These are phyloP conservation scores for Phyllostomus discolor DNA, from an alignment of 2,113 vertebrate genomes.

Conservation along the genomic window DNA sequence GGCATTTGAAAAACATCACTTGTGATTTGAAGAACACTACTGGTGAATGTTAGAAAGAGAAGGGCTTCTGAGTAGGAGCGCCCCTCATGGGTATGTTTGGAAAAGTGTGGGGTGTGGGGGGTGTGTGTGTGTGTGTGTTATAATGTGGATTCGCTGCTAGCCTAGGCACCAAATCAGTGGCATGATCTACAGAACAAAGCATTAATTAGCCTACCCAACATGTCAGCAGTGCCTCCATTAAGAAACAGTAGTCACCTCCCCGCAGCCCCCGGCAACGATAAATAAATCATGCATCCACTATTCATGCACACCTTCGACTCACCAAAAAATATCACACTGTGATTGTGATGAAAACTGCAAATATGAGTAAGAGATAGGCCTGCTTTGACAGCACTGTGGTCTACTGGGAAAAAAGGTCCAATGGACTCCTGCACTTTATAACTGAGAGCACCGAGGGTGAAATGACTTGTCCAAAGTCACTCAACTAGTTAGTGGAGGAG, in stretches of 20 bases:
- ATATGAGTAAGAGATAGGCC: not conserved
- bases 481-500: not conserved
- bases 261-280: no score
- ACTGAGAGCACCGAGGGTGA: not conserved
- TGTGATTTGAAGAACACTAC: not conserved
- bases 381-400: not conserved
- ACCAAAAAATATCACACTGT: not conserved
- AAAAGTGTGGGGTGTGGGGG: not conserved
- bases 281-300: not conserved
- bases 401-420: not conserved
- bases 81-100: not conserved
- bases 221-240: not conserved
- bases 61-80: not conserved
- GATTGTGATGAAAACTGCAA: not conserved
- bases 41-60: not conserved
- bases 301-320: not conserved
- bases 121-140: not conserved
- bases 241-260: not conserved
- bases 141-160: not conserved
- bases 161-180: not conserved
- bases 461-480: not conserved
- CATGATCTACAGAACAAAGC: not conserved
- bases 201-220: not conserved
- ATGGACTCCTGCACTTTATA: not conserved
- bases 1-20: not conserved